phyloP scores from a whole-genome alignment of 2,797 vertebrate species.

The Urosaurus nigricauda region DNA sequence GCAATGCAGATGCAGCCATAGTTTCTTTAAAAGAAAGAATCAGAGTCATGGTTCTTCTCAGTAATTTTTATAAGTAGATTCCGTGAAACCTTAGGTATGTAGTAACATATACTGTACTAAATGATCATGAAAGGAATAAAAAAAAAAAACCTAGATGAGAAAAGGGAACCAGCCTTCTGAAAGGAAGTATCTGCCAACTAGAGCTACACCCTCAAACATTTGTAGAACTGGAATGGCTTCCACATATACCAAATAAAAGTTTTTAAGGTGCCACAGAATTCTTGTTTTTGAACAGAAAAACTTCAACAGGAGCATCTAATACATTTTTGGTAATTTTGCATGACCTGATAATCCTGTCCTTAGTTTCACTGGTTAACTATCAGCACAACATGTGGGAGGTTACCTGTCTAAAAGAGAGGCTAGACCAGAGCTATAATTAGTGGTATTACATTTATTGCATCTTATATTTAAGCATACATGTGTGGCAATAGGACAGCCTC shows the following conservation, averaged over 20 bases:
- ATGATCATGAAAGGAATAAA: neutral
- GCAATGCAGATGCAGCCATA: no score
- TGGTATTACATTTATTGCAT: conserved; percentile 18
- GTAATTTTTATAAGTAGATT: neutral
- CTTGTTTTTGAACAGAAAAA: neutral
- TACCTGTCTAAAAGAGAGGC: conserved; percentile 47
- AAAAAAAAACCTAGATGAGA: neutral
- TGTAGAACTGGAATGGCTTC: no score
- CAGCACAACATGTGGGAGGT: conserved; percentile 41
- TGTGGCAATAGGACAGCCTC: conserved; percentile 47
- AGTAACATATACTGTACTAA: neutral
- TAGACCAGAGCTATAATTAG: conserved; percentile 44
- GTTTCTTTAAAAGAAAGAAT: neutral
- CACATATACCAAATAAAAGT: no score
- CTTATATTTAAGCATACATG: conserved; percentile 43
- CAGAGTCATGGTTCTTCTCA: neutral
- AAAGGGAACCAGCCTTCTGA: neutral
- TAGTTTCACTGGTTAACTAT: conserved; percentile 47
- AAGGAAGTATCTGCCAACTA: neutral
- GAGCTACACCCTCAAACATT: no score
- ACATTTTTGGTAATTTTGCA: neutral
- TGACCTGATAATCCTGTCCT: conserved; percentile 50
- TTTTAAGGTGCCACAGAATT: no score
- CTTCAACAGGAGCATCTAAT: neutral
- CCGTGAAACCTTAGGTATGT: neutral